Base-by-base conservation (phyloP, 2,113 vertebrate genomes). In the Kryptolebias marmoratus region DNA sequence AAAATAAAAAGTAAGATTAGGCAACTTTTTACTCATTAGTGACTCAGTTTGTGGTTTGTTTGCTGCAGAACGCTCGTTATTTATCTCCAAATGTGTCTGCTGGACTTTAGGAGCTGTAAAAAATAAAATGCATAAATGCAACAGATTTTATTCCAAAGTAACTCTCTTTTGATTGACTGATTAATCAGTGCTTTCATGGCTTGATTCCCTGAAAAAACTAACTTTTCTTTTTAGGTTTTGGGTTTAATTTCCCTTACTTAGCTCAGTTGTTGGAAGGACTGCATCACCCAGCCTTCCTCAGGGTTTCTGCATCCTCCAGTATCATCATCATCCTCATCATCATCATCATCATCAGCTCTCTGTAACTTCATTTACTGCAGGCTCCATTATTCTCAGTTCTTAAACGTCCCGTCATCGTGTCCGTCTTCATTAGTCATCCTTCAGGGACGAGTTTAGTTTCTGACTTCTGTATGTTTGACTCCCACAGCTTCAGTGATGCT, bases 331-430 rank as follows among this genome's bases (percentile, higher is more conserved):
- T 32, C 50, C 12, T 11, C 8, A 55, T 28, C 27, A 6, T 68
- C 64, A 42, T 42, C 39, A 10, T 10, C 39, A 6, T 42, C 28
- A 31, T 61, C 57, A 47, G 36, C 45, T 18, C 11, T 15, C 14
- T 57, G 5, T 45, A 13, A 53, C 10, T 48, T 49, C 44, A 1
- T 49, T 45, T 18, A 16, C 64, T 75, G 39, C 59, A 61, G 72
- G 49, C 28, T 68, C 5, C 30, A 62, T 11, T 60, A 47, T 28
- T 32, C 64, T 68, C 57, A 28, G 5, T 36, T 75, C 45, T 8
- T 54, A 67, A 52, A 67, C 47, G 39, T 61, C 57, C 48, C 15
- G 30, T n/a, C 47, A 31, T 53, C 28, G 16, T 44, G 18, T 12
- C 57, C 39, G 49, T 39, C 0, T 48, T 61, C 39, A 36, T 53